A percentile compares a stretch with the other conserved stretches of the same genome.
phyloP scores from a whole-genome alignment of 2,888 invertebrate species.

The Perithous albicinctus region DNA sequence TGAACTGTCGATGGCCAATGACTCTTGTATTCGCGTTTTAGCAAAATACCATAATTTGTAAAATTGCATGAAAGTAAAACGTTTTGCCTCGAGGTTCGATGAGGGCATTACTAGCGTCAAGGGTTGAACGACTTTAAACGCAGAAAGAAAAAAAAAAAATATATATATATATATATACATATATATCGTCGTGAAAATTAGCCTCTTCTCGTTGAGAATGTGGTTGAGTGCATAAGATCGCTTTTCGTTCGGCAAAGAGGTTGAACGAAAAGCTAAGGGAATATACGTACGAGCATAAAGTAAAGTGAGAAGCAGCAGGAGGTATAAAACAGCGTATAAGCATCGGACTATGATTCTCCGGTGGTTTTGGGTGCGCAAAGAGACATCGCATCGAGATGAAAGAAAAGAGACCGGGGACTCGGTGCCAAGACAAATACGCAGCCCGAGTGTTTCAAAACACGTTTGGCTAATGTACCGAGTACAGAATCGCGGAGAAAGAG shows the following conservation, averaged over 20 bases:
- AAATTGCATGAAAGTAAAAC: constrained; percentile 38
- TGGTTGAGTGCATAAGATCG: constrained; percentile 60
- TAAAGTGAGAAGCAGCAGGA: constrained; percentile 5
- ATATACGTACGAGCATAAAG: constrained; percentile 19
- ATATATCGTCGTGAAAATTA: constrained; percentile 63
- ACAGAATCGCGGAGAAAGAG: too few species aligned
- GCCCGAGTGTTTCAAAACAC: constrained; percentile 84
- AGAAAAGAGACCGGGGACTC: constrained; percentile 77
- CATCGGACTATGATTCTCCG: constrained; percentile 28
- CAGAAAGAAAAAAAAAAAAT: constrained; percentile 23
- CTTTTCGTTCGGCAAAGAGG: constrained; percentile 54
- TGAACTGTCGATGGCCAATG: not conserved
- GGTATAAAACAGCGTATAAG: constrained; percentile 27
- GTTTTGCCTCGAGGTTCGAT: constrained; percentile 15
- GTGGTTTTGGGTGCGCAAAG: constrained; percentile 35
- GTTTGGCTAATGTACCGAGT: constrained; percentile 82
- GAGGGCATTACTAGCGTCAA: constrained; percentile 13
- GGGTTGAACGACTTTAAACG: constrained; percentile 58
- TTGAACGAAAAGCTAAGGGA: not conserved
- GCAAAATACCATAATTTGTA: constrained; percentile 10
- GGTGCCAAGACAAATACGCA: constrained; percentile 83
- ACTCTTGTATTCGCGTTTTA: not conserved
- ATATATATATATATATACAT: too few species aligned
- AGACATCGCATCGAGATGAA: constrained; percentile 73
- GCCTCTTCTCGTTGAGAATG: constrained; percentile 48